Percentiles rank a stretch among this genome's conserved stretches.
phyloP scores from a whole-genome alignment of 2,888 invertebrate species.

The Perithous albicinctus region DNA sequence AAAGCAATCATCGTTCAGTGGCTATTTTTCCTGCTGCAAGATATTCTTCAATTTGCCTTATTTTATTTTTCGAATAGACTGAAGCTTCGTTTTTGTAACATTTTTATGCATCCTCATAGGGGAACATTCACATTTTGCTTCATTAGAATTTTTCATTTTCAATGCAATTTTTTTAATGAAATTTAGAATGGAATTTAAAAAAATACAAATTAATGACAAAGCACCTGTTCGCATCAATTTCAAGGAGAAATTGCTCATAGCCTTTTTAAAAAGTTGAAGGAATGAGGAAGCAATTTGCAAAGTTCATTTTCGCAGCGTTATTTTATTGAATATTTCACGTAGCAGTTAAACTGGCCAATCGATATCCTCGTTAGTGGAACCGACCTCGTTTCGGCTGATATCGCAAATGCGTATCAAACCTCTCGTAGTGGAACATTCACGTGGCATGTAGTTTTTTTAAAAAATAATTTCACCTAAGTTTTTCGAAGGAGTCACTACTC shows the following conservation, averaged over 20 bases:
- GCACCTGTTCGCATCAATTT: no score
- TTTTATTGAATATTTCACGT: neutral
- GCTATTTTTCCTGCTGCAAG: neutral
- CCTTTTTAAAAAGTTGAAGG: no score
- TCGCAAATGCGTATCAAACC: conserved; percentile 2
- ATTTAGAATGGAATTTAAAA: no score
- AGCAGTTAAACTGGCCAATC: neutral
- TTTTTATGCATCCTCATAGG: no score
- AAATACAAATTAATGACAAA: no score
- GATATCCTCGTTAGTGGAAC: neutral
- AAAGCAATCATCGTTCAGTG: no score
- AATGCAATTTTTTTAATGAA: no score
- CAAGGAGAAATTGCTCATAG: no score
- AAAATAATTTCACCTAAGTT: conserved; percentile 5
- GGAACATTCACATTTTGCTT: no score
- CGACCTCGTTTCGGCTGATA: conserved; percentile 11
- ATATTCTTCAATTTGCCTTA: neutral
- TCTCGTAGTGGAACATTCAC: neutral
- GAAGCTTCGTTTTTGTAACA: no score
- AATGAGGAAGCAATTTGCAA: no score
- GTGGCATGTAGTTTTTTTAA: neutral
- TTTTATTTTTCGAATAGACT: neutral
- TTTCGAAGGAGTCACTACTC: neutral
- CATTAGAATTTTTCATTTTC: no score
- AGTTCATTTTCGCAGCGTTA: neutral